Percentiles rank a stretch among this genome's conserved stretches.
These are phyloP conservation scores for Poecilia velifera DNA, from an alignment of 2,797 vertebrate genomes.

Conservation along the genomic window DNA sequence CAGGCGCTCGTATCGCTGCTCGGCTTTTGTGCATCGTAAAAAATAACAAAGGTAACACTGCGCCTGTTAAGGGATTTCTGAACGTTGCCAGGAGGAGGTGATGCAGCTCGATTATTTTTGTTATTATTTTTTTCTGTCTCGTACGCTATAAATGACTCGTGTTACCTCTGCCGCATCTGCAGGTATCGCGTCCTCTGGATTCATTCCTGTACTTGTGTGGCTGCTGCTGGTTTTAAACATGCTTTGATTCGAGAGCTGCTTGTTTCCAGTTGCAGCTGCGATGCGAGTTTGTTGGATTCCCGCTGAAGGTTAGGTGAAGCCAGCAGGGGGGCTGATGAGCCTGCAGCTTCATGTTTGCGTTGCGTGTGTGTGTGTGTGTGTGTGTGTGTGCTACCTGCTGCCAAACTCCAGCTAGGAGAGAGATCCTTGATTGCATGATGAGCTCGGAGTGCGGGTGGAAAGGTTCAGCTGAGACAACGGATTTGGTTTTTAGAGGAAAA, in stretches of 20 bases:
- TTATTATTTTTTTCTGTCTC: not conserved
- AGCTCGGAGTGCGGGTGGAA: not conserved
- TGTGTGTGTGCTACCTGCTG: slow-evolving; percentile 23
- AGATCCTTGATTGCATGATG: slow-evolving; percentile 21
- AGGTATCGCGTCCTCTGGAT: not conserved
- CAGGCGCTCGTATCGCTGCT: not conserved
- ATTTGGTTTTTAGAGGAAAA: not conserved
- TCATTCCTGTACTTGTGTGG: not conserved
- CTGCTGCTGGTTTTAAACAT: not conserved
- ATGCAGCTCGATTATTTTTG: not conserved
- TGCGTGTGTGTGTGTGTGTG: slow-evolving; percentile 15
- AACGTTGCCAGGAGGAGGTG: not conserved
- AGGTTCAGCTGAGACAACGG: not conserved
- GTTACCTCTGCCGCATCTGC: not conserved
- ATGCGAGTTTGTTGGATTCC: not conserved
- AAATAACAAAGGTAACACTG: not conserved
- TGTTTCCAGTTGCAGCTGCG: not conserved
- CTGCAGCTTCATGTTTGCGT: slow-evolving; percentile 12
- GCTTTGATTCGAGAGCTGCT: not conserved
- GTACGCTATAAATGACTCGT: not conserved
- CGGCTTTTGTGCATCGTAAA: not conserved
- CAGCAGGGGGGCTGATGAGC: slow-evolving; percentile 23
- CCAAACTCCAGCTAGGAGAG: slow-evolving; percentile 29
- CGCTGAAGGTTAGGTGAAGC: not conserved
- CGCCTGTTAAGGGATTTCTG: not conserved